phyloP scores from a whole-genome alignment of 2,113 vertebrate genomes.

The Pteronura brasiliensis region DNA sequence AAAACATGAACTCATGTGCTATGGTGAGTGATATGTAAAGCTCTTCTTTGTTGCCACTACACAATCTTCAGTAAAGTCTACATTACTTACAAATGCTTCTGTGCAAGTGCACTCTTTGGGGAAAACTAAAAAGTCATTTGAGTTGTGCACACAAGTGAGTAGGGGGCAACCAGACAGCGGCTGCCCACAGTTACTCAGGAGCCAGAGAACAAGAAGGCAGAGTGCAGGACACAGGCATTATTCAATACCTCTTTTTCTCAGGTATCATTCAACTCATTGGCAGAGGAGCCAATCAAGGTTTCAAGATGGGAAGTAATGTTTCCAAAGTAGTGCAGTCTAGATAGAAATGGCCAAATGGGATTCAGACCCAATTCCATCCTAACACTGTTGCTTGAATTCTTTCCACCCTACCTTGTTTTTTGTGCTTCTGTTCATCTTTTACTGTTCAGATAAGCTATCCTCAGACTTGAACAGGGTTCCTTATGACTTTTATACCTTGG shows the following conservation, averaged over 20 bases:
- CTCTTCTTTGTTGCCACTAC: background rate
- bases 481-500: background rate
- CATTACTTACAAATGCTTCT: background rate
- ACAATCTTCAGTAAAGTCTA: background rate
- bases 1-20: background rate
- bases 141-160: background rate
- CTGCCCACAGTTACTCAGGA: background rate
- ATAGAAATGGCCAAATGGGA: background rate
- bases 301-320: background rate
- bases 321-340: background rate
- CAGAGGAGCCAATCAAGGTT: background rate
- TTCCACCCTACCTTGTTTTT: background rate
- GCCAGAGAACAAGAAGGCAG: background rate
- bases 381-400: background rate
- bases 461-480: background rate
- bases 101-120: background rate
- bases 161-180: background rate
- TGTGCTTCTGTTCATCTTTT: background rate
- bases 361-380: background rate
- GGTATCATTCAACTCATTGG: background rate
- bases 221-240: accelerated
- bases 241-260: background rate
- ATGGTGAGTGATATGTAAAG: background rate
- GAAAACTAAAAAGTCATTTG: background rate
- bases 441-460: background rate